A percentile compares a stretch with the other conserved stretches of the same genome.
Evolutionary conservation across 30 jellyfish, hydroid and myxozoan genomes (phyloP).

Genomic region (Turritopsis rubra): DNA sequence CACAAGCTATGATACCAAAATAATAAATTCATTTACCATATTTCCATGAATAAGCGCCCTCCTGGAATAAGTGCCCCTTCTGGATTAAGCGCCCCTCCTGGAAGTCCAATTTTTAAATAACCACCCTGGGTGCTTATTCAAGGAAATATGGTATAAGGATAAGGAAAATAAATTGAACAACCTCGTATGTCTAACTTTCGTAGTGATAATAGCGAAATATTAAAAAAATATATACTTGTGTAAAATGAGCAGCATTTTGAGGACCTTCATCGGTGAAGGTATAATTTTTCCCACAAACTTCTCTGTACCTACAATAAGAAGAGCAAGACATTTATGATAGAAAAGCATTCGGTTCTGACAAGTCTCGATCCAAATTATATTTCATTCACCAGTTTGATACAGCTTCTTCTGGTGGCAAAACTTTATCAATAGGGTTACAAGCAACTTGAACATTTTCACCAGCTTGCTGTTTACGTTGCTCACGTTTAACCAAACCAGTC

Average conservation of each 20-base stretch:
- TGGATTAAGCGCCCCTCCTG: too few relatives aligned
- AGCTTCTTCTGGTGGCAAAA: constrained; percentile 78
- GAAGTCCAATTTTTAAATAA: too few relatives aligned
- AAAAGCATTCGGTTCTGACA: neutral
- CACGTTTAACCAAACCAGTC: constrained; percentile 5
- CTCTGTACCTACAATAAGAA: constrained; percentile 54
- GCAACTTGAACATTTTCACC: constrained; percentile 70
- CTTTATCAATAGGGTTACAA: constrained; percentile 47
- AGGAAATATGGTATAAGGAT: too few relatives aligned
- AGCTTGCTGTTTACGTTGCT: constrained; percentile 4
- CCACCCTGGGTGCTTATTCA: too few relatives aligned
- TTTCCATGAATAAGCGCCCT: too few relatives aligned
- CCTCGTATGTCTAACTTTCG: neutral
- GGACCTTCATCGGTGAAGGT: constrained; percentile 33
- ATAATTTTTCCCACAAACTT: constrained; percentile 56
- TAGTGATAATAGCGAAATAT: neutral
- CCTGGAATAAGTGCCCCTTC: too few relatives aligned
- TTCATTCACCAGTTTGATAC: constrained; percentile 55
- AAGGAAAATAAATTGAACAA: too few relatives aligned
- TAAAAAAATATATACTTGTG: constrained; percentile 17
- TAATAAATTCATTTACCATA: neutral
- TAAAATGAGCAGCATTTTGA: constrained; percentile 41
- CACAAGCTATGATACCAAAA: constrained; percentile 30
- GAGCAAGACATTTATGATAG: neutral
- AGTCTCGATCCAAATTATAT: neutral